Evolutionary conservation across 2,797 vertebrate genomes (phyloP), one percentile per base, ranked within the genome.

Genomic region (Cetoscarus ocellatus): DNA sequence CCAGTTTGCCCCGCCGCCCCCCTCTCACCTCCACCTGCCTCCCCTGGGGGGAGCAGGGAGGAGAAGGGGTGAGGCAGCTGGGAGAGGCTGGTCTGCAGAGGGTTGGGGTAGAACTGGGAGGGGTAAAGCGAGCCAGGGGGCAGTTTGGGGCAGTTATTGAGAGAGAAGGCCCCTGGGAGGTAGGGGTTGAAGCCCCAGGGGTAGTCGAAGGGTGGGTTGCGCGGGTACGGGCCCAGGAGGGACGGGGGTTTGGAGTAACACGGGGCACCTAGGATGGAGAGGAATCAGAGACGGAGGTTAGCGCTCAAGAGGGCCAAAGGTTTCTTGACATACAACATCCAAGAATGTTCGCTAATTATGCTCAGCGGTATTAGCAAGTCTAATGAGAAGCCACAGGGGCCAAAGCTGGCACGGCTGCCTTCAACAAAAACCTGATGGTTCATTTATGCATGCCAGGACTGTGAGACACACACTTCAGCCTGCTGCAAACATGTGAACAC

Each of bases 141-240:
- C 75, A 98, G 90, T 94, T 98, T 98, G 86, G 96, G 95, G 88
- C 95, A 95, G 92, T 93, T 95, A 75, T 94, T 95, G 73, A 96
- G 93, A 59, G 96, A 96, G 93, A 98, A 97, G 77, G 96, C 94
- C 88, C 96, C 94, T 0, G 96, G 93, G 63, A 97, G 94, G 85
- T 98, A 98, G 0, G 97, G 96, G 87, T 96, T 97, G 73, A 97
- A 97, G 87, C 95, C 94, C 97, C 97, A 98, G 57, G 96, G 94
- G 90, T 97, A 97, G 86, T 98, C 96, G 80, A 97, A 97, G 65
- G 96, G 84, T 66, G 95, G 91, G 67, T 90, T 96, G 71, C 97
- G 94, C 57, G 95, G 85, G 27, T 97, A 98, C 3, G 96, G 94
- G 59, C 95, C 95, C 93, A 98, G 90, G 86, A 97, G 93, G 76